Evolutionary conservation across 2,888 invertebrate genomes (phyloP).

Genomic region (Scaptomyza cyrtandrae): DNA sequence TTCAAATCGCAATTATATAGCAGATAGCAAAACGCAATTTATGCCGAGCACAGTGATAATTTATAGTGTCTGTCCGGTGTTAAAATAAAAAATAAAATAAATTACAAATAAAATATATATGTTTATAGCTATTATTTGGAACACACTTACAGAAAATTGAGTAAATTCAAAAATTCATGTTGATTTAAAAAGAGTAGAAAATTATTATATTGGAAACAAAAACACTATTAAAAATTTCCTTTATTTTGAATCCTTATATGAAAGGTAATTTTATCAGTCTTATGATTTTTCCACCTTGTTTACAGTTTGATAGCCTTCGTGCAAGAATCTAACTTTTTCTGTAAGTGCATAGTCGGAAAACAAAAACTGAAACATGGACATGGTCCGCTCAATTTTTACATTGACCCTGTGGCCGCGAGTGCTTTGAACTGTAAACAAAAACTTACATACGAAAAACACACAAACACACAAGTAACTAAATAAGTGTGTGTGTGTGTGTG

Average conservation of each 20-base stretch:
- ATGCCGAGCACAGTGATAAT: conserved; percentile 34
- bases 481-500: conserved; percentile 9
- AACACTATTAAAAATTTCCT: no score
- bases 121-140: conserved; percentile 8
- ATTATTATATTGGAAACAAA: no score
- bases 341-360: conserved; percentile 26
- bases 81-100: conserved; percentile 7
- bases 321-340: neutral
- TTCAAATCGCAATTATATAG: conserved; percentile 53
- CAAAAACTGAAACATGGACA: conserved; percentile 48
- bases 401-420: conserved; percentile 66
- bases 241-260: no score
- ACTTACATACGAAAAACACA: conserved; percentile 23
- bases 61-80: conserved; percentile 47
- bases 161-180: no score
- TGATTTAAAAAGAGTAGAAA: no score
- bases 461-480: neutral
- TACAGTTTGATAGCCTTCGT: no score
- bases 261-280: no score
- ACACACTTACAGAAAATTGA: neutral
- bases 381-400: conserved; percentile 56
- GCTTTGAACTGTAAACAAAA: conserved; percentile 70
- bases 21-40: conserved; percentile 16
- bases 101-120: neutral
- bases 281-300: no score